Base-by-base conservation (phyloP, 2,113 vertebrate species). In the Ploceus nigricollis region DNA sequence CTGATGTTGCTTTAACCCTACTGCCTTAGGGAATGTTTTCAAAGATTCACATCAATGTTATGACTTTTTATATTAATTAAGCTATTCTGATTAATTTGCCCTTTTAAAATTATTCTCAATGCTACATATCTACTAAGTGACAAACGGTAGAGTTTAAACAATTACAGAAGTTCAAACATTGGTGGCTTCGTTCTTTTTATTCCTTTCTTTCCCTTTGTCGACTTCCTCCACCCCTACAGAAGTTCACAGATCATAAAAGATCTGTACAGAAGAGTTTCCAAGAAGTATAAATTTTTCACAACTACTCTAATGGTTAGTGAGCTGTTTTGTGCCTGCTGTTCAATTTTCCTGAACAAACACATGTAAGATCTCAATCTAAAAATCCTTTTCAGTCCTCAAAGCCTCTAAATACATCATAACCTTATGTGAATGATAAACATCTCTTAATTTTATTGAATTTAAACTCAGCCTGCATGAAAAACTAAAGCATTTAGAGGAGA, bases 1-100 rank as follows among this genome's bases (percentile, higher is more conserved):
- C 48, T 83, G 58, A 47, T 88, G 50, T 50, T 91, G 58, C 31
- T 88, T 51, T 77, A 82, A 73, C 27, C 24, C 30, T 83, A 44
- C 11, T 40, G 79, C 82, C 93, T 72, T 45, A 86, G 79, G 93
- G 92, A 93, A 93, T 45, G 51, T 83, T 94, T 92, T 69, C 76
- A 83, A 89, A 66, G 44, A 80, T 61, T 94, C 77, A 51, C 68
- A 93, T 73, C 33, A 47, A 5, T 79, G 82, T 69, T 87, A 85
- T 50, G 61, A 90, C 50, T 85, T 95, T 94, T 80, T 80, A 63
- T 58, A 87, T 91, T 90, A 96, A 96, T 95, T 85, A 95, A 83
- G 27, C 21, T 93, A 80, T 66, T 93, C 48, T 94, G 82, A 91
- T 70, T 93, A 89, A 54, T 91, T 80, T 93, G 42, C n/a, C 61